These are phyloP conservation scores for Eugnorisma glareosa DNA, from an alignment of 2,888 invertebrate genomes.

Conservation along the genomic window DNA sequence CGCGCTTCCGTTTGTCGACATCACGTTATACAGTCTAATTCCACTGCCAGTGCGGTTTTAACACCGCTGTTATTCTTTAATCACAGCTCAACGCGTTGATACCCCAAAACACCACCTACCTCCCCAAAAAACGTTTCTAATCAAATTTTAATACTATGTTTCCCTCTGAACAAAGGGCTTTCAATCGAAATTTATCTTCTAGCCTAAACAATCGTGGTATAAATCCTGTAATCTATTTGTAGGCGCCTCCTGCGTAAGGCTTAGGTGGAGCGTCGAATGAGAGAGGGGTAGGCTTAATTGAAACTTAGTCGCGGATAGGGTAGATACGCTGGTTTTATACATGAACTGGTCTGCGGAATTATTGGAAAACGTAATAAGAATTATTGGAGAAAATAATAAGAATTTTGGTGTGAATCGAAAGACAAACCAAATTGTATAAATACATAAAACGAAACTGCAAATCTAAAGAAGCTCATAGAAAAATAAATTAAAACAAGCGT, in stretches of 20 bases:
- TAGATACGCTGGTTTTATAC: slow-evolving; percentile 34
- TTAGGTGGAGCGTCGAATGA: slow-evolving; percentile 76
- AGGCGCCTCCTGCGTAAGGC: slow-evolving; percentile 76
- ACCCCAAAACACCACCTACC: slow-evolving; percentile 28
- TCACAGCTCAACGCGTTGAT: slow-evolving; percentile 4
- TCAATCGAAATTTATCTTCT: slow-evolving; percentile 74
- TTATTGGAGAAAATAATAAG: background rate
- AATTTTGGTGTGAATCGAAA: background rate
- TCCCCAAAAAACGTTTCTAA: slow-evolving; percentile 54
- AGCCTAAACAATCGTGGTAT: slow-evolving; percentile 73
- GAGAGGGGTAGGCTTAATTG: slow-evolving; percentile 85
- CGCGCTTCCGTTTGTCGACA: too few species aligned
- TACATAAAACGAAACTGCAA: background rate
- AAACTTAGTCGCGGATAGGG: slow-evolving; percentile 82
- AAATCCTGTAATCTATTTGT: slow-evolving; percentile 83
- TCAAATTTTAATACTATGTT: slow-evolving; percentile 64
- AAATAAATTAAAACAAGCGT: too few species aligned
- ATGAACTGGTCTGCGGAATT: slow-evolving; percentile 17
- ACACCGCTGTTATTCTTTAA: slow-evolving; percentile 34
- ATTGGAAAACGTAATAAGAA: background rate
- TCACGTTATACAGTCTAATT: too few species aligned
- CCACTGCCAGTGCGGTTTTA: background rate
- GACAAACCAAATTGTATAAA: background rate
- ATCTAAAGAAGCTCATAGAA: background rate
- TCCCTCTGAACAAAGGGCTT: slow-evolving; percentile 64